Conservation (phyloP, 2,888 invertebrate genomes). For the Pammene aurita region DNA sequence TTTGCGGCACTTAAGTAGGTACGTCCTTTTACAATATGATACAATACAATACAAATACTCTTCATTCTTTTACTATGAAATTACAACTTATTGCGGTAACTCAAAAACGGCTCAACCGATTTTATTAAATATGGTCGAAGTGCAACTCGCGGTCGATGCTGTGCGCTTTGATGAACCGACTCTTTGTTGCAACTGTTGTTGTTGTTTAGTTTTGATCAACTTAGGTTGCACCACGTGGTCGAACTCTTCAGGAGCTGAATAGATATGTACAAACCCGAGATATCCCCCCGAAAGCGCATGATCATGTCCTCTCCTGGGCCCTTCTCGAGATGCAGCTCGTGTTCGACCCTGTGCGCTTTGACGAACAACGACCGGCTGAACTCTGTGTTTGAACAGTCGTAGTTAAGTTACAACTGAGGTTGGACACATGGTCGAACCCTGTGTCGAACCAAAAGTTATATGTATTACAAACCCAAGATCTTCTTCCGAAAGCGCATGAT, state of each 20-base stretch:
- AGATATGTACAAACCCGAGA: constrained; percentile 51
- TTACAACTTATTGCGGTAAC: too few relatives aligned
- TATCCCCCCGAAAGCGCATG: constrained; percentile 65
- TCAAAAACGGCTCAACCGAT: too few relatives aligned
- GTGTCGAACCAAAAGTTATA: background rate
- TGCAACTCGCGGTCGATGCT: constrained; percentile 61
- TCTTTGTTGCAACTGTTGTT: constrained; percentile 47
- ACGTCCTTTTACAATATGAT: too few relatives aligned
- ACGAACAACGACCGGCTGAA: constrained; percentile 43
- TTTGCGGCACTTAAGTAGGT: too few relatives aligned
- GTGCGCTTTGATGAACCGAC: constrained; percentile 50
- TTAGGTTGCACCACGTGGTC: too few relatives aligned
- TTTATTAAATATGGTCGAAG: too few relatives aligned
- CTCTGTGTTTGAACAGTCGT: constrained; percentile 48
- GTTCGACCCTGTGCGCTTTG: constrained; percentile 59
- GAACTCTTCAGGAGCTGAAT: background rate
- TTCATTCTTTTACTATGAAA: too few relatives aligned
- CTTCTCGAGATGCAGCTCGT: constrained; percentile 55
- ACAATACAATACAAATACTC: too few relatives aligned
- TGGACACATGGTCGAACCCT: background rate
- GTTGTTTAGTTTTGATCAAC: too few relatives aligned
- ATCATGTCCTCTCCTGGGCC: constrained; percentile 51
- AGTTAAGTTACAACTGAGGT: too few relatives aligned
- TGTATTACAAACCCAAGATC: constrained; percentile 57
- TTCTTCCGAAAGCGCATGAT: constrained; percentile 60